Conservation (phyloP, 2,797 vertebrate genomes). For the Staurois parvus region DNA sequence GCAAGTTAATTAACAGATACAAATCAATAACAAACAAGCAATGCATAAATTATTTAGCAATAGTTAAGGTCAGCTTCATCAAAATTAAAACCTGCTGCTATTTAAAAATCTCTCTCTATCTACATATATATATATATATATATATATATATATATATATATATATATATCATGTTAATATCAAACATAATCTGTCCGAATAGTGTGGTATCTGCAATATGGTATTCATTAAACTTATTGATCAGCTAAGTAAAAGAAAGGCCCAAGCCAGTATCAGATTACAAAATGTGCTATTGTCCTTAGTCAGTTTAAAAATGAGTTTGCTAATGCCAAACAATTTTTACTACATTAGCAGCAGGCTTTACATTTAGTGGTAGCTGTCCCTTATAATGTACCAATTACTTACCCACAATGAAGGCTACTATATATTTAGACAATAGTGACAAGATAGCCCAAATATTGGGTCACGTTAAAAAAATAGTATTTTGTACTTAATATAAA, state of each 20-base stretch:
- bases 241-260: neutral
- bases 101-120: neutral
- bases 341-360: neutral
- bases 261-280: neutral
- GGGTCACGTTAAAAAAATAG: too few species aligned
- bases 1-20: too few species aligned
- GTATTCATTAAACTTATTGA: too few species aligned
- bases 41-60: neutral
- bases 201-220: too few species aligned
- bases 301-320: neutral
- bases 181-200: too few species aligned
- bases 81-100: neutral
- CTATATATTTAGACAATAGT: neutral
- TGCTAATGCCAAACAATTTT: neutral
- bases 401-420: neutral
- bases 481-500: too few species aligned
- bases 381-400: conserved; percentile 9
- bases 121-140: too few species aligned
- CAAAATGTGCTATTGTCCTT: too few species aligned
- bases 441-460: neutral
- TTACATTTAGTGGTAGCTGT: neutral
- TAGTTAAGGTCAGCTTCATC: neutral
- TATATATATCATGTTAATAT: too few species aligned
- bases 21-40: neutral
- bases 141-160: too few species aligned